Conservation (phyloP, 37 sponge, comb jelly and placozoan species). For the Sycon ciliatum region DNA sequence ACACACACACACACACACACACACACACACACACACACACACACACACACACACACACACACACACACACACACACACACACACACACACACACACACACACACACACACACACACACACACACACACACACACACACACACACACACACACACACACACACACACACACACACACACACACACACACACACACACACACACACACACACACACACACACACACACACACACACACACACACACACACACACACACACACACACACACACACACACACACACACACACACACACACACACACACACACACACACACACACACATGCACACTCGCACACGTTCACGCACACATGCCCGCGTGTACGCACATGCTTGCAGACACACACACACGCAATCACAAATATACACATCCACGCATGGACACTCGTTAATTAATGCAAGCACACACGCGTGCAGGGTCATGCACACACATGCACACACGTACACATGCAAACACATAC, state of each 20-base stretch:
- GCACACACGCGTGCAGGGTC: neutral
- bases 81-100: constrained; percentile 5
- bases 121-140: neutral
- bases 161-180: constrained; percentile 1
- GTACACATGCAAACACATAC: too few relatives aligned
- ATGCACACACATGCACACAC: neutral
- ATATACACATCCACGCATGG: neutral
- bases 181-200: constrained; percentile 1
- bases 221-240: neutral
- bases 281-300: neutral
- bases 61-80: constrained; percentile 1
- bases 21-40: constrained; percentile 1
- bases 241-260: neutral
- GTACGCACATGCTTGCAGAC: neutral
- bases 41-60: neutral
- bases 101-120: constrained; percentile 5
- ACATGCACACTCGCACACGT: neutral
- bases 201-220: constrained; percentile 1
- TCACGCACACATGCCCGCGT: neutral
- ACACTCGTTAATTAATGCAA: neutral
- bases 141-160: constrained; percentile 5
- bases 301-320: constrained; percentile 5
- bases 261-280: constrained; percentile 1
- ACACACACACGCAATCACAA: neutral
- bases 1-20: constrained; percentile 5